phyloP scores from a whole-genome alignment of 2,797 vertebrate genomes.

The Pipistrellus kuhlii region DNA sequence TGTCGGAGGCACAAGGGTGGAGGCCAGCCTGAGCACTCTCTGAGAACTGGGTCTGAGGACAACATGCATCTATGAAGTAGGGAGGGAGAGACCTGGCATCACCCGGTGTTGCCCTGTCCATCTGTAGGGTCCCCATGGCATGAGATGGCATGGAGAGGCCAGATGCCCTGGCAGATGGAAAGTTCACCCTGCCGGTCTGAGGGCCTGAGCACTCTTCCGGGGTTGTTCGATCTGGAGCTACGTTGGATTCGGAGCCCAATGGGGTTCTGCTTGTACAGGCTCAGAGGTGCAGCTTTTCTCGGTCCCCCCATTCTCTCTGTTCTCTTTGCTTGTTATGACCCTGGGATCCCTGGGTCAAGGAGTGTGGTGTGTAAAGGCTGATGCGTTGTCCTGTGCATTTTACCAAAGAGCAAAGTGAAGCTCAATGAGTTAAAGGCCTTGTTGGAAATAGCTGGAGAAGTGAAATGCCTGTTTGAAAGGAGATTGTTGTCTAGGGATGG shows the following conservation, averaged over 20 bases:
- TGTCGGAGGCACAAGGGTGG: not conserved
- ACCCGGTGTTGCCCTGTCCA: not conserved
- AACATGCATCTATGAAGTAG: not conserved
- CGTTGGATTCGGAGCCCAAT: fast-evolving
- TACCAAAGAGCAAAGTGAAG: not conserved
- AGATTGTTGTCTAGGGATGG: not conserved
- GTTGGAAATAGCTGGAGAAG: not conserved
- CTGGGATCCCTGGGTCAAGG: not conserved
- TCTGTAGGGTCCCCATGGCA: fast-evolving
- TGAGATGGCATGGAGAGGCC: not conserved
- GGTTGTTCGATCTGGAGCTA: not conserved
- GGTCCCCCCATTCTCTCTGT: not conserved
- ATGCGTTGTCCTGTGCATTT: not conserved
- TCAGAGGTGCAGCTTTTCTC: not conserved
- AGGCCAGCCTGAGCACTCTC: not conserved
- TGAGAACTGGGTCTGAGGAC: not conserved
- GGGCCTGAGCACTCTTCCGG: not conserved
- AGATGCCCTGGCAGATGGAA: not conserved
- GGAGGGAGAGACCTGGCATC: not conserved
- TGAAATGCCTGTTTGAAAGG: constrained; percentile 14
- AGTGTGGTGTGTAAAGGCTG: not conserved
- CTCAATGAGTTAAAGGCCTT: not conserved
- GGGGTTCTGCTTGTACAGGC: not conserved
- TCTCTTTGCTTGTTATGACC: not conserved
- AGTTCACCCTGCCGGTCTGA: not conserved